Evolutionary conservation across 2,797 vertebrate species (phyloP).

Genomic region (Alectoris magna): DNA sequence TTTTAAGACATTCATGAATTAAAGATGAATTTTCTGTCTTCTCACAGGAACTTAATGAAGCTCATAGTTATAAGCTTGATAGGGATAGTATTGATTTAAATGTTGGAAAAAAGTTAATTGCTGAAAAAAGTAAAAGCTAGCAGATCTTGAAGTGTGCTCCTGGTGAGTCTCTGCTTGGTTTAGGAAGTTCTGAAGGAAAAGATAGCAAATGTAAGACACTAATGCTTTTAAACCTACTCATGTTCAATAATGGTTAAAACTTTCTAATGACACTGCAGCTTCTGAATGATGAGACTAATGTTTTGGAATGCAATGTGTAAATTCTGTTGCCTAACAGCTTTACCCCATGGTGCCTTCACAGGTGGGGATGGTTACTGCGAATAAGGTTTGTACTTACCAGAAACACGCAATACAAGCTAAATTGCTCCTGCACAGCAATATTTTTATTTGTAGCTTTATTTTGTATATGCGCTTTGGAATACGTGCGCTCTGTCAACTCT

Average conservation of each 20-base stretch:
- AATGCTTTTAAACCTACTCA: conserved; percentile 27
- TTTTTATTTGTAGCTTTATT: conserved; percentile 62
- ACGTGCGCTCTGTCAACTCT: conserved; percentile 48
- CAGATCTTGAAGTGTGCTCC: not conserved
- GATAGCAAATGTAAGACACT: not conserved
- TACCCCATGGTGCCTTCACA: conserved; percentile 85
- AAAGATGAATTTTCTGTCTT: not conserved
- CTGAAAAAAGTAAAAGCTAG: not conserved
- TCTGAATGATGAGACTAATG: conserved; percentile 63
- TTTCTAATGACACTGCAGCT: conserved; percentile 45
- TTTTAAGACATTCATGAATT: not conserved
- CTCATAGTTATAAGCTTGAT: not conserved
- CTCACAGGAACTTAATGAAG: not conserved
- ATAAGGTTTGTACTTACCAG: conserved; percentile 87
- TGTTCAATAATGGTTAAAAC: conserved; percentile 40
- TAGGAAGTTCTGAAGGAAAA: not conserved
- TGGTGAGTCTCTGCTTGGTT: conserved; percentile 16
- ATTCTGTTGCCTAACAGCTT: conserved; percentile 80
- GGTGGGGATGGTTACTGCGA: conserved; percentile 86
- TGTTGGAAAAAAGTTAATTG: not conserved
- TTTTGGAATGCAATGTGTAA: conserved; percentile 58
- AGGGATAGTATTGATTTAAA: not conserved
- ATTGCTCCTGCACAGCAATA: conserved; percentile 61
- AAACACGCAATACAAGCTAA: conserved; percentile 67
- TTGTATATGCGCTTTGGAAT: conserved; percentile 66